Base-by-base conservation (phyloP, 2,888 invertebrate genomes). In the Himalopsyche anomala region DNA sequence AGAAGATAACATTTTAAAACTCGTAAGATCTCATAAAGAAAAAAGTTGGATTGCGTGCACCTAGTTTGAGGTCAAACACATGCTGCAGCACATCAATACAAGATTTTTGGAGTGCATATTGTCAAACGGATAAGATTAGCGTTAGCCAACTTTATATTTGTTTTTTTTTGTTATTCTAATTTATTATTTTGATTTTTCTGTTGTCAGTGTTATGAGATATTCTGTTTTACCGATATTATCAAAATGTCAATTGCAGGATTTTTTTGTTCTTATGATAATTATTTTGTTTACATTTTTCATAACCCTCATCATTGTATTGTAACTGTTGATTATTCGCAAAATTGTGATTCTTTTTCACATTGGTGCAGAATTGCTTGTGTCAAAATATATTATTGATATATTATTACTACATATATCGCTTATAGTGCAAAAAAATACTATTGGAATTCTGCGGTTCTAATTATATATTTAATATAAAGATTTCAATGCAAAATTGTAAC, bases 311-410 rank as follows among this genome's bases (percentile, higher is more conserved):
- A 15, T 74, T 74, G 74, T 74, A 74, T 12, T 74, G 74, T 74
- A 74, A 62, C 19, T 19, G 19, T 74, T 38, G 36, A 74, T 74
- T 38, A 74, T 74, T 36, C 28, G 38, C 84, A 84, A 84, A 80
- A 80, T 80, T 82, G 82, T 82, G 56, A 56, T 82, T n/a, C n/a
- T 80, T 84, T 28, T 84, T 83, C 83, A 36, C 83, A 74, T 42
- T 19, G 56, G 82, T 85, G 83, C 85, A 83, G 79, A 85, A 83
- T 69, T 83, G 85, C 85, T 85, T 85, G 85, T 85, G 83, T 85
- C 80, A 85, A 82, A 83, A 74, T 74, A 74, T 74, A 74, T 74
- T 38, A 74, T 36, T 36, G 74, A 36, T 74, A 74, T 74, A 74
- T 74, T 74, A 62, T 15, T 51, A 74, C 74, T 74, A 36, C 74